A percentile compares a stretch with the other conserved stretches of the same genome.
These are phyloP conservation scores for Nerophis ophidion DNA, from an alignment of 2,113 vertebrate genomes.

Conservation along the genomic window DNA sequence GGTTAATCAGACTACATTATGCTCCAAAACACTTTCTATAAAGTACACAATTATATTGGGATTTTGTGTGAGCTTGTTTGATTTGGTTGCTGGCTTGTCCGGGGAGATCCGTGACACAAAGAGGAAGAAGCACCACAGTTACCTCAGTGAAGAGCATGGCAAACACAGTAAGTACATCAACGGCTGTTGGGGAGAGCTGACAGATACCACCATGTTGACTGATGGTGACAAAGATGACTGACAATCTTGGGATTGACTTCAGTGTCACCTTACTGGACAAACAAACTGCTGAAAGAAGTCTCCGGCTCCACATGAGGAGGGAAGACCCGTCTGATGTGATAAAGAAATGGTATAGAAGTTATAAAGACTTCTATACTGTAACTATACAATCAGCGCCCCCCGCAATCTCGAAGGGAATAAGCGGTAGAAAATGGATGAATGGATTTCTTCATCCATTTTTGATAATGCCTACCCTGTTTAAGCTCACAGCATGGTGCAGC, in stretches of 20 bases:
- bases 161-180: conserved; percentile 38
- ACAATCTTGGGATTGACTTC: conserved; percentile 12
- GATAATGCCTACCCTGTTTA: no score
- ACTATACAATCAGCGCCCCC: no score
- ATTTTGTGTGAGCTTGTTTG: conserved; percentile 35
- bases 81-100: conserved; percentile 46
- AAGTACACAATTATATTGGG: conserved; percentile 47
- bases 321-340: conserved; percentile 40
- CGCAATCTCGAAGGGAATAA: no score
- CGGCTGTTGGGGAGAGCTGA: conserved; percentile 9
- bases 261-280: conserved; percentile 54
- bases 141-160: conserved; percentile 44
- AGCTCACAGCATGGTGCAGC: no score
- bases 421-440: no score
- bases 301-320: conserved; percentile 15
- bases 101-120: conserved; percentile 38
- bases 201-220: conserved; percentile 28
- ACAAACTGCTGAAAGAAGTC: conserved; percentile 33
- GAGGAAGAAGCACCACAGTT: conserved; percentile 45
- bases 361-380: no score
- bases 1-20: conserved; percentile 28
- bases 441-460: no score
- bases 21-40: conserved; percentile 10
- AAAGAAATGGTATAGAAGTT: conserved; percentile 13
- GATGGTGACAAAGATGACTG: conserved; percentile 43